phyloP scores from a whole-genome alignment of 2,888 invertebrate species.

The Imbricaverruca yamaguchii region DNA sequence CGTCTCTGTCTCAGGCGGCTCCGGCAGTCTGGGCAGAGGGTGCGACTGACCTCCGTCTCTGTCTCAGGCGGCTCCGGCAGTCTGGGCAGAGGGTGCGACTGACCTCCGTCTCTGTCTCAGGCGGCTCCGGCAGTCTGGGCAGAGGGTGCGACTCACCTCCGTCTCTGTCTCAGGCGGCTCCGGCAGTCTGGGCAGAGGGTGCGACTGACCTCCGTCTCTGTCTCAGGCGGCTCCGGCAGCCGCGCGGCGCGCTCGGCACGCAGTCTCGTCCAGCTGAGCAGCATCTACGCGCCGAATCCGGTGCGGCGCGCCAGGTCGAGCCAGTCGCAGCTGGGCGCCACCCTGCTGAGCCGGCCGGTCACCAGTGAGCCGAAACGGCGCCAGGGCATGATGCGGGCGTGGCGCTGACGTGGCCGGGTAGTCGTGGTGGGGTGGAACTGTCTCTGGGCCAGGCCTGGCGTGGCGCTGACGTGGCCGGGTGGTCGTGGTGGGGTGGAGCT shows the following conservation, averaged over 20 bases:
- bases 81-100: too few species aligned
- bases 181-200: background rate
- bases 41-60: background rate
- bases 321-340: background rate
- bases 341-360: background rate
- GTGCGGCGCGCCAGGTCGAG: conserved; percentile 13
- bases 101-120: background rate
- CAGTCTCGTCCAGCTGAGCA: conserved; percentile 2
- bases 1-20: background rate
- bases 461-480: too few species aligned
- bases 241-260: background rate
- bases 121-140: background rate
- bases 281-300: background rate
- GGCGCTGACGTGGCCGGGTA: background rate
- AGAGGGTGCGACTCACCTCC: background rate
- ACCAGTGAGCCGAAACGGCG: background rate
- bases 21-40: background rate
- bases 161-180: background rate
- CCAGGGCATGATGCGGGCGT: background rate
- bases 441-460: too few species aligned
- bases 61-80: background rate
- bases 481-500: too few species aligned
- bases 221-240: background rate
- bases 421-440: too few species aligned
- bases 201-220: background rate